Base-by-base conservation (phyloP, 2,113 vertebrate species). In the Serilophus lunatus region DNA sequence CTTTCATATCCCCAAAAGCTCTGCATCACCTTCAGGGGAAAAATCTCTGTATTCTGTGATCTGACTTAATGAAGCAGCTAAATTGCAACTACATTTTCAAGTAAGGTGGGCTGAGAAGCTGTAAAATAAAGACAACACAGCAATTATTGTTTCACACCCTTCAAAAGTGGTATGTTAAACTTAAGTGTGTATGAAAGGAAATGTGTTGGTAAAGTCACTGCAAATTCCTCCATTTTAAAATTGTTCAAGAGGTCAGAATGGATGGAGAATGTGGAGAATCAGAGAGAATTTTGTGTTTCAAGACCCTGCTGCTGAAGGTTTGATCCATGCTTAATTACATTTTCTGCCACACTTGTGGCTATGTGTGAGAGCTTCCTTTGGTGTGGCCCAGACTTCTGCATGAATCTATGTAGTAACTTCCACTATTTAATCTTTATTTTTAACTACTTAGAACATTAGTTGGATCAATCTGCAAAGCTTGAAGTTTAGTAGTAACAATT, bases 11-110 rank as follows among this genome's bases (percentile, higher is more conserved):
- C 66, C 16, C 61, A 20, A 70, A 89, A 81, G 31, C 53, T 93
- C 59, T 15, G 44, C 91, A 76, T 90, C 76, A 88, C 61, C 88
- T 87, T 76, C 82, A 78, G 75, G 71, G 35, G 71, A 50, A 88
- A 88, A 72, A 81, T 42, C 19, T 74, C 36, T 57, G 3, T 80
- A 9, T 90, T 90, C 54, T 77, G n/a, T 33, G 24, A 36, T 74
- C 66, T 51, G 38, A 56, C 42, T 93, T 82, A 94, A 63, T 7
- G 24, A 85, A 89, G 61, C 50, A 70, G 25, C 53, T 80, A 31
- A 76, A 89, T 45, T 65, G 45, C 74, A 85, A 6, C 36, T 80
- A 12, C 20, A 6, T 72, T 79, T 85, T 61, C 53, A 63, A 49
- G 75, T 40, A 15, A 66, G 68, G 88, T 60, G 42, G 57, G 20